Percentiles rank a stretch among this genome's conserved stretches.
phyloP scores from a whole-genome alignment of 92 coral and sea anemone species.

The Bergia puertoricense region DNA sequence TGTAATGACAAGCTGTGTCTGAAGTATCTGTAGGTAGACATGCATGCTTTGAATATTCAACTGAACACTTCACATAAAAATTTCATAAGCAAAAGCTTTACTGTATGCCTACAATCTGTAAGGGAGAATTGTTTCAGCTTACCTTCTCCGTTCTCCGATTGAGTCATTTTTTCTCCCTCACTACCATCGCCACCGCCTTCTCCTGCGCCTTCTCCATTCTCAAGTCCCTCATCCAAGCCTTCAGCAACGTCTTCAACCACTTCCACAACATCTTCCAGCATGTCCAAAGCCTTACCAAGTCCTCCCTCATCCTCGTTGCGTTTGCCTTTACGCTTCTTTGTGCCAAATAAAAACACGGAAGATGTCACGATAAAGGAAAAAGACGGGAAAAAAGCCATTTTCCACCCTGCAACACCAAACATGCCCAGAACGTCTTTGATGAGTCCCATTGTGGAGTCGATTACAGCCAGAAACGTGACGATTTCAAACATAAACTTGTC shows the following conservation, averaged over 20 bases:
- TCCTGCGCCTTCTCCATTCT: constrained; percentile 55
- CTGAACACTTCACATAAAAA: constrained; percentile 2
- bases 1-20: too few relatives aligned
- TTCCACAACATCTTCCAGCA: constrained; percentile 73
- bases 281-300: constrained; percentile 72
- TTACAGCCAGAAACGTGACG: constrained; percentile 85
- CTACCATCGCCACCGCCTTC: constrained; percentile 55
- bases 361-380: constrained; percentile 83
- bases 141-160: constrained; percentile 41
- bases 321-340: constrained; percentile 87
- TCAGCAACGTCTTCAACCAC: constrained; percentile 79
- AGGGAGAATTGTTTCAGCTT: neutral
- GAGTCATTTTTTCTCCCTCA: constrained; percentile 23
- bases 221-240: constrained; percentile 75
- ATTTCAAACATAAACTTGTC: constrained; percentile 94
- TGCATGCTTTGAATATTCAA: neutral
- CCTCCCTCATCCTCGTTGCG: constrained; percentile 78
- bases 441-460: constrained; percentile 90
- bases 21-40: neutral
- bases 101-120: neutral
- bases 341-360: constrained; percentile 83
- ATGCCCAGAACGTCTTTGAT: constrained; percentile 77
- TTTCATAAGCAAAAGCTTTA: neutral
- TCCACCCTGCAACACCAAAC: constrained; percentile 86
- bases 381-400: constrained; percentile 87